Base-by-base conservation (phyloP, 2,888 invertebrate species). In the Tinea trinotella region DNA sequence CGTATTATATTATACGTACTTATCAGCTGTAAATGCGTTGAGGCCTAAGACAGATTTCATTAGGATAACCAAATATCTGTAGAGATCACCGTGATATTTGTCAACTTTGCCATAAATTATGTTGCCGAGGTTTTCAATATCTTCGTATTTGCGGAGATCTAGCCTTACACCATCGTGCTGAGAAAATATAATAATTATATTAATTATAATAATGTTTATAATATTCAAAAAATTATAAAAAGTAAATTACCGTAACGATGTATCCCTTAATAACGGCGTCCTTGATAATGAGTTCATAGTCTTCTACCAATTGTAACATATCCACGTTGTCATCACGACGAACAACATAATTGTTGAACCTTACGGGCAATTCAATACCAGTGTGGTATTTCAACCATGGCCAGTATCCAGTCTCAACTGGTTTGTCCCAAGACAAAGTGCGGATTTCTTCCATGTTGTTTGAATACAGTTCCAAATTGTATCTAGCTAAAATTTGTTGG, bases 401-500 rank as follows among this genome's bases (percentile, higher is more conserved):
- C 76, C 88, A 88, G 68, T 88, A 90, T 58, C 89, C 89, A 54
- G 70, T 71, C 56, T 64, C 73, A 56, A 88, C 71, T 3, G 79
- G 73, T 44, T 70, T 76, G 60, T 79, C 57, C 76, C 76, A 88
- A 19, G 84, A 76, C 18, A 89, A 70, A n/a, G 84, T 74, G 35
- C 65, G 67, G 44, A 88, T 74, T 7, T 65, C 66, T 36, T 84
- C 87, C 30, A 89, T 61, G 24, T 79, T 84, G 56, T 88, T 86
- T 3, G 87, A 82, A 1, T 88, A 63, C 59, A 89, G 84, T 58
- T 88, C 88, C 54, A 88, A 60, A 61, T 87, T 81, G 65, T 88
- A 88, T 57, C 90, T 88, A 50, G 92, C 92, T 56, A 91, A 69
- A 9, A 92, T 79, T 68, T 91, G 90, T 65, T 92, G 91, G 71